Base-by-base conservation (phyloP, 2,888 invertebrate genomes). In the Theretra japonica region DNA sequence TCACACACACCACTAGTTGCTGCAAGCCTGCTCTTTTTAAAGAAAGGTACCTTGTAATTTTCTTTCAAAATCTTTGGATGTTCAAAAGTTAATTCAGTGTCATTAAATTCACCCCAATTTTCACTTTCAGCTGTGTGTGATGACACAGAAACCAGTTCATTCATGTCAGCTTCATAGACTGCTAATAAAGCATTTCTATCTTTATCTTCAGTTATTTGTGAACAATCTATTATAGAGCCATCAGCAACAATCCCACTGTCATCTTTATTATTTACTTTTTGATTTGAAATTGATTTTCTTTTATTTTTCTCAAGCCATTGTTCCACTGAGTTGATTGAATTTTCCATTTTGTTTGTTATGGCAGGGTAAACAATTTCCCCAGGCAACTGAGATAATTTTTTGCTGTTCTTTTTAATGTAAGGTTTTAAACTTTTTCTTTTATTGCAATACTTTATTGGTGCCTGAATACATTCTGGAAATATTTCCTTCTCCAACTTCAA, bases 401-500 rank as follows among this genome's bases (percentile, higher is more conserved):
- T 91, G 84, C 90, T 88, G 80, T 90, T 90, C 70, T 79, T 79
- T 72, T 76, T 76, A 56, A 28, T 69, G 4, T 74, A 79, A 59
- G 28, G 33, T 65, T 76, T 80, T n/a, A 76, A 75, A 76, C 86
- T 88, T 83, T 88, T 93, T 72, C 88, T 88, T 81, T 90, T 93
- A 77, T 94, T 94, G 73, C 73, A 85, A 82, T 94, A 94, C 77
- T 90, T 93, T 28, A 76, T 72, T 65, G 89, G 88, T 73, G 92
- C 94, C 85, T 94, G 93, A 76, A 94, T 93, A 75, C 92, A 91
- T 79, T 89, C 80, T 72, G 94, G 93, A 74, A 94, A 94, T n/a
- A 93, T 5, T 75, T 90, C 84, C 77, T 88, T 93, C 83, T 94
- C 94, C 68, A 87, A 75, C 82, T 87, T 90, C 68, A 90, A 77